Evolutionary conservation across 1,140 invertebrate species (phyloP).

Genomic region (Ctenoplectra terminalis): DNA sequence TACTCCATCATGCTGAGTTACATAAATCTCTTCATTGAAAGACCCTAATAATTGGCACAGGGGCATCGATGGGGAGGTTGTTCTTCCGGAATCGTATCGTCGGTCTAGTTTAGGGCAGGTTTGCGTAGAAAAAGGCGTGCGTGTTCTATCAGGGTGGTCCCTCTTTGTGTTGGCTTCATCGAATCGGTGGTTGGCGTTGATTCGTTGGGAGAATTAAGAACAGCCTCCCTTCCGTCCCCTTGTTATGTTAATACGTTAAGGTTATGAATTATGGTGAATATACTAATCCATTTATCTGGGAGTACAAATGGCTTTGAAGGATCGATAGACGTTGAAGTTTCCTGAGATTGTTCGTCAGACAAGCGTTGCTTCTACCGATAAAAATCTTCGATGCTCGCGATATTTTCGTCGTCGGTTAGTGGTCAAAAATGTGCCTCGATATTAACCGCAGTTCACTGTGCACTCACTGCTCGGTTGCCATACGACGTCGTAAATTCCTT

Average conservation of each 20-base stretch:
- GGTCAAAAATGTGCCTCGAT: conserved; percentile 49
- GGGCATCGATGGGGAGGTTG: conserved; percentile 9
- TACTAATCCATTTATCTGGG: not conserved
- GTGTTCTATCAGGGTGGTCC: conserved; percentile 35
- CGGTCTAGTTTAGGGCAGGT: conserved; percentile 61
- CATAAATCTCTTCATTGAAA: conserved; percentile 74
- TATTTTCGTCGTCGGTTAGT: conserved; percentile 19
- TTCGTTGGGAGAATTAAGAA: conserved; percentile 4
- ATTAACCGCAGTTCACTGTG: conserved; percentile 59
- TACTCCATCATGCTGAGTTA: conserved; percentile 73
- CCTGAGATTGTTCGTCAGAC: no score
- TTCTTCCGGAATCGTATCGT: conserved; percentile 56
- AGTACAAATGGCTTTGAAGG: no score
- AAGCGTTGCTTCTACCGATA: no score
- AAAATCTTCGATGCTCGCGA: not conserved
- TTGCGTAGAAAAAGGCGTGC: conserved; percentile 38
- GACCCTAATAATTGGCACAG: conserved; percentile 68
- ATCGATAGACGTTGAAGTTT: no score
- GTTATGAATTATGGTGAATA: not conserved
- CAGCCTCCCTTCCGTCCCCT: conserved; percentile 35
- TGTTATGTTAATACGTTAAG: conserved; percentile 73
- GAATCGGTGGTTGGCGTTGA: no score
- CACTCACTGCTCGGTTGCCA: conserved; percentile 49
- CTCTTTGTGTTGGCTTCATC: not conserved
- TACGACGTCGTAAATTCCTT: conserved; percentile 68